These are phyloP conservation scores for Malurus cyaneus DNA, from an alignment of 2,113 vertebrate species.

Conservation along the genomic window DNA sequence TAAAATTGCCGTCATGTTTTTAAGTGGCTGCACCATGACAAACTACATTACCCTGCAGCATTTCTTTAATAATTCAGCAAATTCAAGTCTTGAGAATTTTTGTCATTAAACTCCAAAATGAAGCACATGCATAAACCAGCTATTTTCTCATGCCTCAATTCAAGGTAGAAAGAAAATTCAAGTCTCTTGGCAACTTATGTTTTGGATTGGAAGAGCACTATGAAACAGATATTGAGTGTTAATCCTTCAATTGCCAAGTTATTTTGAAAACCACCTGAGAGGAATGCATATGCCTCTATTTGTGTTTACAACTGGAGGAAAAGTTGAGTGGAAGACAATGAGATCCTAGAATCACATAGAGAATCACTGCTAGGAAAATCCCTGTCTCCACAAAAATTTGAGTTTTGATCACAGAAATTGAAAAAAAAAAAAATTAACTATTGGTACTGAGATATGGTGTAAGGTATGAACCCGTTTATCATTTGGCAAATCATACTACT, in stretches of 20 bases:
- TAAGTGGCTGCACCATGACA: neutral
- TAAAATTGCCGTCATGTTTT: neutral
- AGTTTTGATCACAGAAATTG: neutral
- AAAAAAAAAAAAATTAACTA: neutral
- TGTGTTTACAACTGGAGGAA: neutral
- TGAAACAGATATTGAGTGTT: neutral
- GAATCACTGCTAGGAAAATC: neutral
- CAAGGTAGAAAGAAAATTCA: neutral
- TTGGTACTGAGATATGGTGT: neutral
- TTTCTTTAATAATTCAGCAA: neutral
- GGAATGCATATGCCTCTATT: neutral
- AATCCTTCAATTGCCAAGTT: neutral
- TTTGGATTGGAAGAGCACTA: neutral
- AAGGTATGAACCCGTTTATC: neutral
- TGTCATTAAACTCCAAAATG: neutral
- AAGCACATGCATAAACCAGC: neutral
- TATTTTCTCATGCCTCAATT: neutral
- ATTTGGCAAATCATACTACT: neutral
- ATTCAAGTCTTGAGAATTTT: neutral
- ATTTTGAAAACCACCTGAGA: neutral
- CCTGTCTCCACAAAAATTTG: neutral
- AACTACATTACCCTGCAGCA: neutral
- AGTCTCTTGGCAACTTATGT: neutral
- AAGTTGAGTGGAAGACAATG: neutral
- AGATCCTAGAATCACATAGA: neutral